Evolutionary conservation across 2,797 vertebrate species (phyloP), one percentile per base, ranked within the genome.

Genomic region (Falco naumanni): DNA sequence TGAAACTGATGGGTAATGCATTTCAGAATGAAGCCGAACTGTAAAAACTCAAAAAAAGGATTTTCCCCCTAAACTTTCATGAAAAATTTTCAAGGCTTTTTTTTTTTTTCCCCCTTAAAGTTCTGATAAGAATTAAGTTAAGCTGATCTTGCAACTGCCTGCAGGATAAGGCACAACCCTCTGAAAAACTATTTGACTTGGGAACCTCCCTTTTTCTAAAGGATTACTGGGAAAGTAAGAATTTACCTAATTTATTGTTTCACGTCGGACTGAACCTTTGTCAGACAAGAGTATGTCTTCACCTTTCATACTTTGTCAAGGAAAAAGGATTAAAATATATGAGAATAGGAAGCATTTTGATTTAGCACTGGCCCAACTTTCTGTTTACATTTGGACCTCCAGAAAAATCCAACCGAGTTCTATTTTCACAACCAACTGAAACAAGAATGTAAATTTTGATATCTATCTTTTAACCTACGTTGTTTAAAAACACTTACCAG

Each of bases 121-220:
- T 72, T 85, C 83, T 28, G 20, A 26, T 50, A 34, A 83, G 16
- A 66, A 93, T 31, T 41, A n/a, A 28, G 37, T 77, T 57, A 71
- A 63, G 61, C 18, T 71, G 68, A 71, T 34, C 31, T 6, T n/a
- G 26, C 69, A 76, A 66, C 19, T 70, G 64, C 41, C 39, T 88
- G 64, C 79, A 59, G 50, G 22, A 72, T 43, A 91, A 90, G 71
- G n/a, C 57, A 81, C 43, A 91, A 75, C 45, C 43, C 69, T 96
- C 89, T 82, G 89, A 78, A 93, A 89, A 96, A 85, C 25, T 88
- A 33, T 71, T 84, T 83, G 26, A 87, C 57, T 93, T 71, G 50
- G 78, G 74, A 96, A 85, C 34, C 66, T 81, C 64, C 75, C 56
- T 64, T 61, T 61, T 94, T 86, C 78, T 71, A 78, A 88, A 87